phyloP scores from a whole-genome alignment of 1,140 invertebrate species.

The Bombus affinis region DNA sequence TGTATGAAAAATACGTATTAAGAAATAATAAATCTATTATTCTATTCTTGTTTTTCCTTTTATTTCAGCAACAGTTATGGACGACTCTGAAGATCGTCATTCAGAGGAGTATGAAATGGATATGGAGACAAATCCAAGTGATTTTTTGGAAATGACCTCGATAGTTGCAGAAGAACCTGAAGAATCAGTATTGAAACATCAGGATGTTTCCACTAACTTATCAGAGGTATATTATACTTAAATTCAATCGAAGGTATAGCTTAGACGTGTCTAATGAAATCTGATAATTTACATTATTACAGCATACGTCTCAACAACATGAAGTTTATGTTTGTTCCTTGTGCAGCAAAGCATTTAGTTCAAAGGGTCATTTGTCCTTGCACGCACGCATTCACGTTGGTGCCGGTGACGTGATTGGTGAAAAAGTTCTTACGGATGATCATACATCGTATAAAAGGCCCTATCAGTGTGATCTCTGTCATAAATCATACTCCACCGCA shows the following conservation, averaged over 20 bases:
- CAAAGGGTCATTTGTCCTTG: slow-evolving; percentile 82
- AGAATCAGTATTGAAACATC: slow-evolving; percentile 53
- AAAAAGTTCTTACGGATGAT: slow-evolving; percentile 81
- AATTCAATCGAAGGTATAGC: no score
- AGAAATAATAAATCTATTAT: slow-evolving; percentile 10
- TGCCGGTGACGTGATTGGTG: slow-evolving; percentile 80
- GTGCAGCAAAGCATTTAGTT: slow-evolving; percentile 82
- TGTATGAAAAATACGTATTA: background rate
- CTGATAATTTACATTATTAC: slow-evolving; percentile 53
- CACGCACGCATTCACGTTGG: slow-evolving; percentile 82
- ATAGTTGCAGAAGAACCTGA: slow-evolving; percentile 77
- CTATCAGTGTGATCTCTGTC: slow-evolving; percentile 83
- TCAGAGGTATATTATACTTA: slow-evolving; percentile 19
- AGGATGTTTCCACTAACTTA: background rate
- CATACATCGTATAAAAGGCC: slow-evolving; percentile 82
- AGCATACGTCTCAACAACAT: slow-evolving; percentile 79
- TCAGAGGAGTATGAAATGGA: slow-evolving; percentile 82
- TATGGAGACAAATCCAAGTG: slow-evolving; percentile 81
- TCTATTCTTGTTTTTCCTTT: background rate
- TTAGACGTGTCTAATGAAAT: background rate
- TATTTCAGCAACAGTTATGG: slow-evolving; percentile 54
- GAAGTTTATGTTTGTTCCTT: slow-evolving; percentile 82
- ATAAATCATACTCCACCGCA: slow-evolving; percentile 83
- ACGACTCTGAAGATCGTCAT: slow-evolving; percentile 77
- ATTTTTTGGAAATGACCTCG: slow-evolving; percentile 79